phyloP scores from a whole-genome alignment of 2,888 invertebrate species.

The Gerosis bhagava region DNA sequence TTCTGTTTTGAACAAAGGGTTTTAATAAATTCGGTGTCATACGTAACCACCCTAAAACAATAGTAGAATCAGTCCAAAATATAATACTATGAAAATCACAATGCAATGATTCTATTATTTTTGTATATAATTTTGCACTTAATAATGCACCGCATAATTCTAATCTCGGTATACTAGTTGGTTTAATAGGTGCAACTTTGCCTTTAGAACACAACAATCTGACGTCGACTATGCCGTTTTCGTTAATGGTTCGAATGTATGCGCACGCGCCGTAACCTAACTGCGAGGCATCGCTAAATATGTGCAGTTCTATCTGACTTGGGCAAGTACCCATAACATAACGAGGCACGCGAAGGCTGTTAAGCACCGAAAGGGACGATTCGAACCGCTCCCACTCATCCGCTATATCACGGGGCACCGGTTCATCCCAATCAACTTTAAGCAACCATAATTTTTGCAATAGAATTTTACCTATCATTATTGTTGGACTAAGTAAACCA shows the following conservation, averaged over 20 bases:
- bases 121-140: conserved; percentile 3
- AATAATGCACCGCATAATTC: conserved; percentile 29
- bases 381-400: neutral
- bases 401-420: conserved; percentile 17
- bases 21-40: conserved; percentile 15
- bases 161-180: neutral
- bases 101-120: neutral
- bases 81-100: neutral
- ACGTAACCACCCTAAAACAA: conserved; percentile 23
- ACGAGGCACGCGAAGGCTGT: neutral
- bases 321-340: neutral
- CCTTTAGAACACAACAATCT: neutral
- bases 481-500: conserved; percentile 25
- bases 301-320: neutral
- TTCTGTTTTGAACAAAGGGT: conserved; percentile 19
- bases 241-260: neutral
- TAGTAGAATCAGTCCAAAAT: conserved; percentile 25
- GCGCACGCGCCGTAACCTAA: neutral
- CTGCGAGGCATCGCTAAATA: conserved; percentile 5
- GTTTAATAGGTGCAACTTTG: neutral
- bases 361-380: neutral
- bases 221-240: neutral
- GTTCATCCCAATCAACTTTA: conserved; percentile 29
- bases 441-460: conserved; percentile 29
- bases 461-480: conserved; percentile 26